Evolutionary conservation across 1,140 invertebrate genomes (phyloP).

Genomic region (Bombus confusus): DNA sequence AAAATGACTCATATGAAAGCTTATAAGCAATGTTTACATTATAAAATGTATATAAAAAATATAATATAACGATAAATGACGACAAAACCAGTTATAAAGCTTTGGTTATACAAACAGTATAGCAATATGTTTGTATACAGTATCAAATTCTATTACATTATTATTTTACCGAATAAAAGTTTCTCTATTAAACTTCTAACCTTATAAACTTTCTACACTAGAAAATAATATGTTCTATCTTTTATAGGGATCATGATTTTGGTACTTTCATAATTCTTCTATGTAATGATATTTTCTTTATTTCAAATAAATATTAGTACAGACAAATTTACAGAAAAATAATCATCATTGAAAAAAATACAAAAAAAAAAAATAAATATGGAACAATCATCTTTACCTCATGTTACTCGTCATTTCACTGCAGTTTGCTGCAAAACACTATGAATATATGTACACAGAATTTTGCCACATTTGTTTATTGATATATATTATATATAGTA

Average conservation of each 20-base stretch:
- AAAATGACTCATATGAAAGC: not conserved
- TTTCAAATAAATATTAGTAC: not conserved
- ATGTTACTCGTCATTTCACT: conserved; percentile 5
- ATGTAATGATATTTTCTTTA: not conserved
- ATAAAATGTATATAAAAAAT: not conserved
- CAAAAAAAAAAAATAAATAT: not conserved
- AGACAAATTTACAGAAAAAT: not conserved
- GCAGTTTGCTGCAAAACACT: not conserved
- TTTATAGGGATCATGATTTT: not conserved
- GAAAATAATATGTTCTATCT: not conserved
- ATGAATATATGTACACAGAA: not conserved
- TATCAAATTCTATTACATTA: not conserved
- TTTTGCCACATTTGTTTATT: not conserved
- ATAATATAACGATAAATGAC: not conserved
- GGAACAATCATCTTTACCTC: conserved; percentile 15
- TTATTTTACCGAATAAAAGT: not conserved
- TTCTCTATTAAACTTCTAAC: too few species aligned
- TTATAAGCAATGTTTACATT: not conserved
- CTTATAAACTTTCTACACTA: too few species aligned
- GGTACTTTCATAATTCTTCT: too few species aligned
- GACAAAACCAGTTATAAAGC: not conserved
- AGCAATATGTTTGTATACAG: not conserved
- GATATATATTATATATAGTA: not conserved
- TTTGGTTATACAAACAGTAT: not conserved
- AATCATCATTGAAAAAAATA: not conserved